These are phyloP conservation scores for Amyelois transitella DNA, from an alignment of 1,140 invertebrate genomes.

Conservation along the genomic window DNA sequence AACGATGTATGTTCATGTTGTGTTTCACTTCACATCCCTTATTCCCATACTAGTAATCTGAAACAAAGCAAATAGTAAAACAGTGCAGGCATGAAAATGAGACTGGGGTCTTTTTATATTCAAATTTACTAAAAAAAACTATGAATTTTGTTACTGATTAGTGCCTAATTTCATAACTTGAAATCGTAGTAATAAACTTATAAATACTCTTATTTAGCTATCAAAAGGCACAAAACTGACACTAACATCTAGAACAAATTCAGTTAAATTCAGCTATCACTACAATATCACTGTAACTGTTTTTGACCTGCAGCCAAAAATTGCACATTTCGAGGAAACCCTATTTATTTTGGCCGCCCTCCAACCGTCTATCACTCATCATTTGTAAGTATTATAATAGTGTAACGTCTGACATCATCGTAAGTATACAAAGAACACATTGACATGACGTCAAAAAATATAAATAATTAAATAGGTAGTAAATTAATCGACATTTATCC, in stretches of 20 bases:
- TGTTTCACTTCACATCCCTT: slow-evolving; percentile 59
- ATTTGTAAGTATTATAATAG: not conserved
- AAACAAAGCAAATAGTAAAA: slow-evolving; percentile 28
- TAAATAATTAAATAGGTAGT: too few species aligned
- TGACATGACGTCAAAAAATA: too few species aligned
- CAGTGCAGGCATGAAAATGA: too few species aligned
- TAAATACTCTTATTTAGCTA: not conserved
- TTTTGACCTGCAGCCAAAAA: slow-evolving; percentile 4
- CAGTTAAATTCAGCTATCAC: not conserved
- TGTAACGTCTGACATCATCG: not conserved
- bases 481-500: too few species aligned
- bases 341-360: slow-evolving; percentile 11
- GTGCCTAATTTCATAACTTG: too few species aligned
- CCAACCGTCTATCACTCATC: slow-evolving; percentile 9
- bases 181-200: too few species aligned
- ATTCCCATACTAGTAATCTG: slow-evolving; percentile 72
- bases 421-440: not conserved
- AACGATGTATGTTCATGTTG: slow-evolving; percentile 62
- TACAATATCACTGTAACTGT: slow-evolving; percentile 6
- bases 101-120: too few species aligned
- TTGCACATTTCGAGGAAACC: slow-evolving; percentile 19
- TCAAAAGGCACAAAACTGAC: not conserved
- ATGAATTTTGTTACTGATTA: too few species aligned
- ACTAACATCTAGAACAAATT: not conserved
- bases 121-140: too few species aligned